Evolutionary conservation across 1,140 invertebrate genomes (phyloP).

Genomic region (Drosophila arawakana): DNA sequence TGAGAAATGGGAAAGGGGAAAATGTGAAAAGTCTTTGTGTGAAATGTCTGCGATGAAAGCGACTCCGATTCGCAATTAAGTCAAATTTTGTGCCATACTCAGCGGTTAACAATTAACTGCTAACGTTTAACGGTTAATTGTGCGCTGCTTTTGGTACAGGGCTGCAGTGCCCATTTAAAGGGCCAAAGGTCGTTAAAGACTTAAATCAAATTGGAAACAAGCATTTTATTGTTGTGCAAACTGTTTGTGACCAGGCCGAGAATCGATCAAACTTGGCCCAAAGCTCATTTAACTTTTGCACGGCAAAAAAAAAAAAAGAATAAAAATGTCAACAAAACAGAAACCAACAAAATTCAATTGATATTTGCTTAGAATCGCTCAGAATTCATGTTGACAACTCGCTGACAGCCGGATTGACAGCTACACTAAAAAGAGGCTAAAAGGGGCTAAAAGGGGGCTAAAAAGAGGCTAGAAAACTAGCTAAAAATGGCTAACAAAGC

Average conservation of each 20-base stretch:
- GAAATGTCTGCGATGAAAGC: slow-evolving; percentile 73
- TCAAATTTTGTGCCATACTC: slow-evolving; percentile 42
- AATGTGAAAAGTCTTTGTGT: slow-evolving; percentile 34
- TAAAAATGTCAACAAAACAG: slow-evolving; percentile 61
- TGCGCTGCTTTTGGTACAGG: not conserved
- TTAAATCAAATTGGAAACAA: not conserved
- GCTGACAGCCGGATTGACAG: slow-evolving; percentile 31
- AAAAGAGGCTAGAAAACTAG: slow-evolving; percentile 14
- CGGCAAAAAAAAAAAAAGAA: slow-evolving; percentile 49
- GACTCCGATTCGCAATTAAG: slow-evolving; percentile 58
- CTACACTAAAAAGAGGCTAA: not conserved
- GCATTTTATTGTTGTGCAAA: not conserved
- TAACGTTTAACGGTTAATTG: slow-evolving; percentile 47
- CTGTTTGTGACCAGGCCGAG: slow-evolving; percentile 1
- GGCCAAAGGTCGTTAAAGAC: not conserved
- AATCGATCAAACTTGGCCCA: slow-evolving; percentile 71
- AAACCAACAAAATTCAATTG: slow-evolving; percentile 61
- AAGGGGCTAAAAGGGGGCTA: not conserved
- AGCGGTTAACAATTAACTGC: slow-evolving; percentile 16
- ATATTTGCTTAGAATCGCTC: slow-evolving; percentile 63
- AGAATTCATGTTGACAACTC: slow-evolving; percentile 50
- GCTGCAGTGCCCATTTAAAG: not conserved
- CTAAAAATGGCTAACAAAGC: slow-evolving; percentile 19
- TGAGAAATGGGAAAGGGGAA: slow-evolving; percentile 11
- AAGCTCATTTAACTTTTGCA: slow-evolving; percentile 75